These are phyloP conservation scores for Lasioglossum pauxillum DNA, from an alignment of 2,888 invertebrate genomes.

Conservation along the genomic window DNA sequence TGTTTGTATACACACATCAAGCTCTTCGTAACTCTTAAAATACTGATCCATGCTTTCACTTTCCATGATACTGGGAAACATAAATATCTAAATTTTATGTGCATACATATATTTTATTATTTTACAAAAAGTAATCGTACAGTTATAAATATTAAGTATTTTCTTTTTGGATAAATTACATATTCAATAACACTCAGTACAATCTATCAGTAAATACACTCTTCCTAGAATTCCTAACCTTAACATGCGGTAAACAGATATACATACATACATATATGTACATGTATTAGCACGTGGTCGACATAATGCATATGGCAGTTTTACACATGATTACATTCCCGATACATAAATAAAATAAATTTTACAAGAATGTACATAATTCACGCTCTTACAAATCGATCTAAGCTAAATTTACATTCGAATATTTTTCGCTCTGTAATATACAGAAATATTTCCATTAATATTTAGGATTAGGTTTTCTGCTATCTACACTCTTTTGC, in stretches of 20 bases:
- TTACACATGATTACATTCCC: neutral
- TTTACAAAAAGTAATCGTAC: neutral
- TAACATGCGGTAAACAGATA: neutral
- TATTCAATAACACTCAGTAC: neutral
- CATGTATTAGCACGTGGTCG: neutral
- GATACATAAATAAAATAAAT: neutral
- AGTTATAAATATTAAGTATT: neutral
- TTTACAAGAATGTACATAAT: constrained; percentile 5
- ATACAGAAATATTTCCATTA: constrained; percentile 23
- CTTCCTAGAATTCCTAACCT: constrained; percentile 28
- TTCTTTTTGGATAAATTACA: neutral
- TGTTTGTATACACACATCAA: constrained; percentile 87
- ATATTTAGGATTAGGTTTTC: constrained; percentile 51
- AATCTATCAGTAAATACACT: too few relatives aligned
- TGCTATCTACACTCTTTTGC: constrained; percentile 22
- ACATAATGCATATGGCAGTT: neutral
- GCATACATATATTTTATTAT: neutral
- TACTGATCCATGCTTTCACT: constrained; percentile 84
- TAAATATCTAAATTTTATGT: constrained; percentile 1
- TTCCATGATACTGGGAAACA: neutral
- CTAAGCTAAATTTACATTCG: neutral
- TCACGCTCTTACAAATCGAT: neutral
- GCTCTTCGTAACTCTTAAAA: constrained; percentile 90
- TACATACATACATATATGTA: too few relatives aligned
- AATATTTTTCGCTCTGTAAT: neutral